Evolutionary conservation across 2,797 vertebrate genomes (phyloP).

Genomic region (Scolopax bukidnonensis): DNA sequence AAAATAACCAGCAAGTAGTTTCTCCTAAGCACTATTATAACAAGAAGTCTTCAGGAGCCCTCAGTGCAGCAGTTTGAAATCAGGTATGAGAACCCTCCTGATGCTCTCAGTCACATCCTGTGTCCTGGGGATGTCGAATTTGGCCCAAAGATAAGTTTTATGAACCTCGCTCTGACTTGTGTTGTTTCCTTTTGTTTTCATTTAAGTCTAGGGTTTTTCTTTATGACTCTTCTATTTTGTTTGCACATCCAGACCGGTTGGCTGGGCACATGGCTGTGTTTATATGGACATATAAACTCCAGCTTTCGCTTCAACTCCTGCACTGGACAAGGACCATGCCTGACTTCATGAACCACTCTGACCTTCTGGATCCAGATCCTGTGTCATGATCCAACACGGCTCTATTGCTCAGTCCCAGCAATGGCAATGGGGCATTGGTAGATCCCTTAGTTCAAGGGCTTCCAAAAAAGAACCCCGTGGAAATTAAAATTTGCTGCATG

Average conservation of each 20-base stretch:
- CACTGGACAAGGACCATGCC: neutral
- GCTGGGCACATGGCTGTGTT: neutral
- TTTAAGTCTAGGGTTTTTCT: neutral
- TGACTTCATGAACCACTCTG: neutral
- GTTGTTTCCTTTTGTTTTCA: neutral
- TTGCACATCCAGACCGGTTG: neutral
- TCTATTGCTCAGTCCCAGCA: neutral
- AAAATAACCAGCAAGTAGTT: neutral
- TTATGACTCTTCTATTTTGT: neutral
- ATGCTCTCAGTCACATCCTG: neutral
- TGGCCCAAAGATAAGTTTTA: neutral
- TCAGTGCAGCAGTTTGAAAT: neutral
- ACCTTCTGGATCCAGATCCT: neutral
- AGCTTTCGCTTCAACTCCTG: neutral
- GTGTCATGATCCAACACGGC: rapidly evolving
- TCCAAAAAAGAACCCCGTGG: neutral
- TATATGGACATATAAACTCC: neutral
- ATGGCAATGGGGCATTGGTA: rapidly evolving
- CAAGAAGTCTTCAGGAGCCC: neutral
- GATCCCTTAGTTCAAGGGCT: neutral
- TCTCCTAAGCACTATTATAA: neutral
- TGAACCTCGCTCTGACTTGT: rapidly evolving
- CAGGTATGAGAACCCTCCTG: neutral
- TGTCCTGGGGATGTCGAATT: neutral
- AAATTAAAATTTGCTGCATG: neutral